Evolutionary conservation across 2,113 vertebrate species (phyloP).

Genomic region (Lipophrys pholis): DNA sequence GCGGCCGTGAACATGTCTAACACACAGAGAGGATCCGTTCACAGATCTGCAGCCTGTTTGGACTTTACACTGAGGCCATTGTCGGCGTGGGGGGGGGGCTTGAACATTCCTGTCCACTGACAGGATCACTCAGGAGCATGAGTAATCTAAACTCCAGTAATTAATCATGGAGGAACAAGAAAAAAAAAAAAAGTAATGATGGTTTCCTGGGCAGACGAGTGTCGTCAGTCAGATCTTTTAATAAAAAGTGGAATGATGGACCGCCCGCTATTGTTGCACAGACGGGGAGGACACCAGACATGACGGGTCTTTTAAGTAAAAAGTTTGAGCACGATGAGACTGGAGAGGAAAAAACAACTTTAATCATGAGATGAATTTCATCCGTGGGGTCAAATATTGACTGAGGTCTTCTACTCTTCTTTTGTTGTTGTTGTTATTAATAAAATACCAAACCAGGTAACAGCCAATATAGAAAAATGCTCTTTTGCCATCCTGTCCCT

Average conservation of each 20-base stretch:
- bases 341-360: no score
- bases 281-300: background rate
- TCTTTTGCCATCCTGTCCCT: no score
- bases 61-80: constrained; percentile 55
- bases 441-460: no score
- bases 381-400: no score
- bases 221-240: constrained; percentile 24
- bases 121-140: constrained; percentile 44
- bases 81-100: constrained; percentile 13
- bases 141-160: constrained; percentile 10
- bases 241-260: constrained; percentile 52
- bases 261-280: constrained; percentile 31
- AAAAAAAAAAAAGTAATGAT: background rate
- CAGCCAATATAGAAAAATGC: no score
- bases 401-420: no score
- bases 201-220: background rate
- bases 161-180: background rate
- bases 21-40: constrained; percentile 47
- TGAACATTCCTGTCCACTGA: constrained; percentile 42
- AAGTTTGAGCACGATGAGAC: no score
- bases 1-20: constrained; percentile 30
- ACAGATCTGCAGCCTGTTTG: constrained; percentile 23
- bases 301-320: no score
- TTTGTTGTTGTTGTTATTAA: no score
- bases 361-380: no score